Conservation (phyloP, 23 tunicate species). For the Ciona savignyi region DNA sequence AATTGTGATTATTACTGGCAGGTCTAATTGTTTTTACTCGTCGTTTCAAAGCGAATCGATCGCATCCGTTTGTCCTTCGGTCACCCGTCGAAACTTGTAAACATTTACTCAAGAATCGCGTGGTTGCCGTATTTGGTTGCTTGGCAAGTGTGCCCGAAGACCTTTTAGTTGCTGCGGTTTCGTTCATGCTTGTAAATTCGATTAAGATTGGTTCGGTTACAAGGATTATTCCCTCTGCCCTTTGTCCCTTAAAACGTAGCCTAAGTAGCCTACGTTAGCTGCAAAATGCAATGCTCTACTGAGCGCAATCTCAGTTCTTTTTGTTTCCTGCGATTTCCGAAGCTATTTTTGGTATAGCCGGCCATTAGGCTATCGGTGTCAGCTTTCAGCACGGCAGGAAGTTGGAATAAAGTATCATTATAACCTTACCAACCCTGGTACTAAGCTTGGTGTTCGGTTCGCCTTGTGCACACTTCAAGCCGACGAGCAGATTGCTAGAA, state of each 20-base stretch:
- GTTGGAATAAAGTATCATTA: background rate
- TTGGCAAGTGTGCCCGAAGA: background rate
- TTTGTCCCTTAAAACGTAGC: too few relatives aligned
- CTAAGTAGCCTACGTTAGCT: too few relatives aligned
- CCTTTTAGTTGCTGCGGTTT: background rate
- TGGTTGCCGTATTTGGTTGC: background rate
- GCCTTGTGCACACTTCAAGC: too few relatives aligned
- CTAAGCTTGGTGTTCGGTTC: too few relatives aligned
- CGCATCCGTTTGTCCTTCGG: background rate
- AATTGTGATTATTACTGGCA: background rate
- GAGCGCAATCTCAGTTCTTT: too few relatives aligned
- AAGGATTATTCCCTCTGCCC: too few relatives aligned
- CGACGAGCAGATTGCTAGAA: too few relatives aligned
- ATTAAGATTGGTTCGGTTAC: background rate
- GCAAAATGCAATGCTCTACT: too few relatives aligned
- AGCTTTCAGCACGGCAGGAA: background rate
- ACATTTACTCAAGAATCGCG: background rate
- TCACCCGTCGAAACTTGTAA: background rate
- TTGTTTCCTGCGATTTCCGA: too few relatives aligned
- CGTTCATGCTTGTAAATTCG: background rate
- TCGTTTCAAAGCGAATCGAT: background rate
- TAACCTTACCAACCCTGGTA: too few relatives aligned
- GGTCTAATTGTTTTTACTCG: background rate
- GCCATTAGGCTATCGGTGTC: background rate
- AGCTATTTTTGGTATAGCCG: background rate